phyloP scores from a whole-genome alignment of 2,113 vertebrate genomes.

The Tapirus terrestris region DNA sequence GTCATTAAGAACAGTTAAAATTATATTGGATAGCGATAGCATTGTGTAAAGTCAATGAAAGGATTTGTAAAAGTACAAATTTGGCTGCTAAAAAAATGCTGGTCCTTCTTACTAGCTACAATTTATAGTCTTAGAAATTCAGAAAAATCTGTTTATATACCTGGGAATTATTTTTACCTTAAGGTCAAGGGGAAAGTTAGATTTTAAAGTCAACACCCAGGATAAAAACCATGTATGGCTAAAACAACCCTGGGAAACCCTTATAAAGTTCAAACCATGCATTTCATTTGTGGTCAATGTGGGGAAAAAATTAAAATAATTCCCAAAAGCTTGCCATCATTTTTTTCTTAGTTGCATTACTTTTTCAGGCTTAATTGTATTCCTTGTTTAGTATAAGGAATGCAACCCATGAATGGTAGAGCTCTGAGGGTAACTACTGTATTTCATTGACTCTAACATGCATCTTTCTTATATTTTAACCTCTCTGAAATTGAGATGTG shows the following conservation, averaged over 20 bases:
- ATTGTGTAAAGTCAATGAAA: background rate
- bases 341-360: background rate
- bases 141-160: background rate
- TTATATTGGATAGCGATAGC: background rate
- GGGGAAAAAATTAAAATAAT: background rate
- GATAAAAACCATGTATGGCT: background rate
- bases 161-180: background rate
- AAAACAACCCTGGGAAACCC: background rate
- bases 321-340: background rate
- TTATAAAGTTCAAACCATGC: background rate
- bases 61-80: background rate
- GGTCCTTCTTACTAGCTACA: background rate
- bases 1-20: background rate
- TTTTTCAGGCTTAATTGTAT: background rate
- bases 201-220: background rate
- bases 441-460: background rate
- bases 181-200: background rate
- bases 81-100: background rate
- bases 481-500: background rate
- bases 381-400: background rate
- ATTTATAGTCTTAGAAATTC: background rate
- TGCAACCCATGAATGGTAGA: background rate
- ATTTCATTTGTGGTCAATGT: background rate
- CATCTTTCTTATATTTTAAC: background rate
- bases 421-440: background rate